Percentiles rank a stretch among this genome's conserved stretches.
phyloP scores from a whole-genome alignment of 1,140 invertebrate species.

The Sitobion miscanthi region DNA sequence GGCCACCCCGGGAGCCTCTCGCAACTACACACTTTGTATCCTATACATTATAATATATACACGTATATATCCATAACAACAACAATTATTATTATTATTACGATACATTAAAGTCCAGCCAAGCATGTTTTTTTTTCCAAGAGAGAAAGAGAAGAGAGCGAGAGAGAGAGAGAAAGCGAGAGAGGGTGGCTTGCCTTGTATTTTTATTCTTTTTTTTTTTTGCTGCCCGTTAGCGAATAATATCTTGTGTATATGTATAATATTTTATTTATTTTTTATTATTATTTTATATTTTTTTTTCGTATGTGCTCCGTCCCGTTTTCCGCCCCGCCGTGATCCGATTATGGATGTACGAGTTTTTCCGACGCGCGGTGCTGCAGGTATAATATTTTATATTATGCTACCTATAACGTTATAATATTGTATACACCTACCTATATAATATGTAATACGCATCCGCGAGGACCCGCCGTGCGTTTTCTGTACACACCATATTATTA shows the following conservation, averaged over 20 bases:
- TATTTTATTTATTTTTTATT: constrained; percentile 11
- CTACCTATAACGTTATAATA: background rate
- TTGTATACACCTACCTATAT: background rate
- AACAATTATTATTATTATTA: constrained; percentile 56
- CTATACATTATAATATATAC: background rate
- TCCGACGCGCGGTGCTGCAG: background rate
- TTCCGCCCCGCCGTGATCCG: constrained; percentile 31
- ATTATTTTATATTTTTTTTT: background rate
- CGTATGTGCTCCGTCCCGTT: background rate
- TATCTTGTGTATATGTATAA: background rate
- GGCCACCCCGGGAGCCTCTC: constrained; percentile 52
- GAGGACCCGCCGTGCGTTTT: background rate
- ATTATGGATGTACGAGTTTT: constrained; percentile 26
- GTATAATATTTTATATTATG: too few relatives aligned
- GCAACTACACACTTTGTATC: constrained; percentile 1
- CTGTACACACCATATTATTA: background rate
- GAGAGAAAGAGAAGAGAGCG: background rate
- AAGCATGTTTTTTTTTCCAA: constrained; percentile 27
- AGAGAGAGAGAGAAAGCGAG: too few relatives aligned
- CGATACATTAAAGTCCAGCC: constrained; percentile 48
- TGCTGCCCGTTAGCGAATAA: background rate
- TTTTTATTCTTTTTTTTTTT: background rate
- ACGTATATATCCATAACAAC: constrained; percentile 49
- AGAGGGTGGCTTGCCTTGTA: background rate
- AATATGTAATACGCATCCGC: background rate